Base-by-base conservation (phyloP, 2,888 invertebrate species). In the Archips crataeganus region DNA sequence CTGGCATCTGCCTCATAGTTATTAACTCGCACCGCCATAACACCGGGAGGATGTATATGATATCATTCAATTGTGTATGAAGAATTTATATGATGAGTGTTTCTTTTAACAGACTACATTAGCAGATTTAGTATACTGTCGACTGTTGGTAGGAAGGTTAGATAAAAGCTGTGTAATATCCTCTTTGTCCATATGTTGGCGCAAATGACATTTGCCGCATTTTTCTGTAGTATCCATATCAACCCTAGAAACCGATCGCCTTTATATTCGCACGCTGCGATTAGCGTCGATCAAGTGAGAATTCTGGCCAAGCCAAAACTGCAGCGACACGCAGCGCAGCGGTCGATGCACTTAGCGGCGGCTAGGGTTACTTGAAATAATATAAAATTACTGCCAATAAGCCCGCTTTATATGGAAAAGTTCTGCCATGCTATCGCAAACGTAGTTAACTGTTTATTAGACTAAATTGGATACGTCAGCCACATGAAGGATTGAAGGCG, bases 301-400 rank as follows among this genome's bases (percentile, higher is more conserved):
- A 49, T 65, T 69, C 68, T 39, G 62, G 68, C 67, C 64, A 32
- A 47, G 73, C 70, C 75, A 70, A 77, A 77, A 77, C 75, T 74
- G 72, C 61, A 42, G 49, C 15, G 65, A 49, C 71, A 75, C 78
- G 79, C 80, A 75, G 84, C 86, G 90, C 80, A 75, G 84, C 86
- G 90, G 91, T 90, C 90, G 84, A 86, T 84, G 87, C 89, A 80
- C 88, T 83, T 75, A 72, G 23, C 23, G 70, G 54, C 6, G 54
- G 13, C 13, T 54, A 51, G 54, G 54, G 54, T 54, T 54, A 54
- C 54, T 23, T n/a, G 9, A 23, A 8, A 15, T 8, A 8, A 23
- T 15, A 9, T 9, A 23, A 15, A 54, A 23, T 15, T 4, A 8
- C 8, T 8, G 13, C 51, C 8, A 15, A 15, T 9, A 51, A 51